A percentile compares a stretch with the other conserved stretches of the same genome.
Evolutionary conservation across 1,140 invertebrate genomes (phyloP).

Genomic region (Leptinotarsa defecta): DNA sequence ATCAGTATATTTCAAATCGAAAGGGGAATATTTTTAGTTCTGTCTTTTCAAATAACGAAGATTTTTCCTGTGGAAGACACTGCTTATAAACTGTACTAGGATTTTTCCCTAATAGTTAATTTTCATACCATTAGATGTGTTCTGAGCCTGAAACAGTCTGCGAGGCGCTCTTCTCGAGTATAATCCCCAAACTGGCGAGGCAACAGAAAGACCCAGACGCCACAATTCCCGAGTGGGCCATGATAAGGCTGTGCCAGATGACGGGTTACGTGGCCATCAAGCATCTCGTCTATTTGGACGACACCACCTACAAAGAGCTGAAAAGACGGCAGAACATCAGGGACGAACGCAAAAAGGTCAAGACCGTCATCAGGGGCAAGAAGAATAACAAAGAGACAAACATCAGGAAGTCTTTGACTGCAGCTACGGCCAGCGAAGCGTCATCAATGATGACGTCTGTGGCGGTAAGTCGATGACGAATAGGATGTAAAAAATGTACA

Average conservation of each 20-base stretch:
- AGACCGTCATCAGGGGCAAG: conserved; percentile 15
- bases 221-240: conserved; percentile 31
- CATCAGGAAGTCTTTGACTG: background rate
- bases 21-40: no score
- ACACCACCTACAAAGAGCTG: conserved; percentile 51
- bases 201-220: conserved; percentile 16
- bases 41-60: no score
- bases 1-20: no score
- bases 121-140: conserved; percentile 40
- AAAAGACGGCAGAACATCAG: conserved; percentile 46
- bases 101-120: no score
- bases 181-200: conserved; percentile 31
- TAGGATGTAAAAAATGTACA: no score
- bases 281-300: conserved; percentile 47
- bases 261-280: conserved; percentile 47
- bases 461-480: conserved; percentile 4
- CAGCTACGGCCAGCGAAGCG: conserved; percentile 5
- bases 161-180: conserved; percentile 39
- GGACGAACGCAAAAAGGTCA: conserved; percentile 33
- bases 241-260: conserved; percentile 42
- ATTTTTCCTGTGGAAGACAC: no score
- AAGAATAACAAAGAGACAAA: background rate
- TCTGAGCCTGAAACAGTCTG: conserved; percentile 46
- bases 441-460: background rate
- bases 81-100: no score